Base-by-base conservation (phyloP, 2,797 vertebrate genomes). In the Epinephelus coioides region DNA sequence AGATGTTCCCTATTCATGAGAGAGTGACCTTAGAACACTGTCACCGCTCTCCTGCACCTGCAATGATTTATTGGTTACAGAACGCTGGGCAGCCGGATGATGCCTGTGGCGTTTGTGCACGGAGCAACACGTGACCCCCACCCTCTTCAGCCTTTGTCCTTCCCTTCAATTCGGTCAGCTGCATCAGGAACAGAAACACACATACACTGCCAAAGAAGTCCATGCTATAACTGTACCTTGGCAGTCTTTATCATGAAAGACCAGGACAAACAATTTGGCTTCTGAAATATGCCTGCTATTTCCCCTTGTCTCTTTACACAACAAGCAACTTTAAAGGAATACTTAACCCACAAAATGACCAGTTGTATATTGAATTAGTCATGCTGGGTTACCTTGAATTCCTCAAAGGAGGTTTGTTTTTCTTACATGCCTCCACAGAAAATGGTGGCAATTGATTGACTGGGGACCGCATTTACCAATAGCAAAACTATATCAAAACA, bases 31-130 rank as follows among this genome's bases (percentile, higher is more conserved):
- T 90, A 91, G 82, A 73, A 30, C 79, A 76, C 88, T 88, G 88
- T 88, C 90, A 74, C 81, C 50, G 84, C 85, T 88, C 86, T 72
- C 73, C 76, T 71, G 81, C 88, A 88, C 85, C 87, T 89, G 84
- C 85, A 84, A 57, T 92, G 91, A 93, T 94, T 93, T 93, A 91
- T 91, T 81, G 91, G 88, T 82, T 76, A 83, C 78, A 85, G 79
- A 82, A 78, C 57, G 49, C 75, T 69, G 85, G 78, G 87, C 81
- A 72, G 76, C 56, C 19, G 38, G 83, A 79, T 86, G 88, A 79
- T 84, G 84, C 38, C 25, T n/a, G 69, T 5, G 2, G 66, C 62
- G 12, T 79, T 83, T 84, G 70, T 82, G 81, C 79, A 17, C 0
- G 3, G 72, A 53, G 76, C 71, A 76, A 69, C 82, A 80, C 68